A percentile compares a stretch with the other conserved stretches of the same genome.
Evolutionary conservation across 2,113 vertebrate species (phyloP).

Genomic region (Tachycineta bicolor): DNA sequence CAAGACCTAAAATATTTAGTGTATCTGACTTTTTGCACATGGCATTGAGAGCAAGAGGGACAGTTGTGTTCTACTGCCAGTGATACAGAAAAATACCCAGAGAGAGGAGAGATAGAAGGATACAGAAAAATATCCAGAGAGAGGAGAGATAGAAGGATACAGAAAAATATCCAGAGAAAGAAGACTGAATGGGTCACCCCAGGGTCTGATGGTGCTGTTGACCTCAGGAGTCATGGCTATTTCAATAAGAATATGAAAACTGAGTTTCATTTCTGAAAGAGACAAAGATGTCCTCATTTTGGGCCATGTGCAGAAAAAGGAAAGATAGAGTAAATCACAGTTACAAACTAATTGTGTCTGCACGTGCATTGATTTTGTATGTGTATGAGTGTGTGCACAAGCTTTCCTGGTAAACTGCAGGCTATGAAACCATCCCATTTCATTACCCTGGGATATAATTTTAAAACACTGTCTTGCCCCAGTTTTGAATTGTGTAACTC

Average conservation of each 20-base stretch:
- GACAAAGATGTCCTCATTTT: not conserved
- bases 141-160: not conserved
- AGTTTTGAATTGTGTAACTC: not conserved
- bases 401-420: not conserved
- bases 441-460: not conserved
- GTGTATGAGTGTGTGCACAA: not conserved
- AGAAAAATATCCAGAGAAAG: not conserved
- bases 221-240: not conserved
- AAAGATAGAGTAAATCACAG: not conserved
- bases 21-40: not conserved
- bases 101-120: not conserved
- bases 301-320: not conserved
- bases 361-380: not conserved
- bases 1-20: not conserved
- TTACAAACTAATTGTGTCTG: not conserved
- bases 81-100: not conserved
- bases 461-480: not conserved
- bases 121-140: not conserved
- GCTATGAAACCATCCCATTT: not conserved
- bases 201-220: not conserved
- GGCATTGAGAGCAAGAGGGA: not conserved
- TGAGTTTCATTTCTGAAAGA: not conserved
- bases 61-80: not conserved
- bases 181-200: rapidly evolving
- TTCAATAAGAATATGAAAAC: not conserved